Percentiles rank a stretch among this genome's conserved stretches.
Evolutionary conservation across 64 coral and sea anemone genomes (phyloP).

Genomic region (Stichodactyla mertensii): DNA sequence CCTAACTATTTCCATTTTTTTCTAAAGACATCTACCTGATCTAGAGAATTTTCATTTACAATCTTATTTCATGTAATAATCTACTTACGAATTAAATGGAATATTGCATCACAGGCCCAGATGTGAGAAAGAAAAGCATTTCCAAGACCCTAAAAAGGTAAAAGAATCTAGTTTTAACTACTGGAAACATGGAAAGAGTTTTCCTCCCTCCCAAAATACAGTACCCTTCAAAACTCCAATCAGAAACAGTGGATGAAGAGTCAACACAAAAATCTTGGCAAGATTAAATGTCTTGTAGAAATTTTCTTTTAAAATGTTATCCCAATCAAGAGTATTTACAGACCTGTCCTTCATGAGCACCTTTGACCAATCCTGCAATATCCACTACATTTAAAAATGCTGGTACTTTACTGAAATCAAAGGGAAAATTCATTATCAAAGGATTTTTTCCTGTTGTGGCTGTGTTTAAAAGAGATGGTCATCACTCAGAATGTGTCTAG

Average conservation of each 20-base stretch:
- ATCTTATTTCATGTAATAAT: background rate
- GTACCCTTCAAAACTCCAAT: no score
- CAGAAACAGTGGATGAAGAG: no score
- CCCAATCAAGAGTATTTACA: background rate
- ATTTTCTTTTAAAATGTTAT: no score
- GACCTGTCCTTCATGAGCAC: conserved; percentile 94
- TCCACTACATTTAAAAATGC: conserved; percentile 91
- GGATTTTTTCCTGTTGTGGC: background rate
- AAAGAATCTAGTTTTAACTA: background rate
- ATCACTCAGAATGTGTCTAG: no score
- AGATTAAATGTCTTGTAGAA: no score
- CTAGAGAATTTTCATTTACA: no score
- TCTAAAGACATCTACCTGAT: no score
- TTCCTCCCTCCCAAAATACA: no score
- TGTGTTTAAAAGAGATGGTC: no score
- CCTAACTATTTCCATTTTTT: no score
- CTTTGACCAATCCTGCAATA: conserved; percentile 97
- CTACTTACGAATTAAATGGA: conserved; percentile 97
- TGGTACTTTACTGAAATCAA: conserved; percentile 79
- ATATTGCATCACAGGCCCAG: conserved; percentile 94
- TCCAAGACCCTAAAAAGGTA: conserved; percentile 75
- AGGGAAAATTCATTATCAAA: conserved; percentile 14
- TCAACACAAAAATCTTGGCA: no score
- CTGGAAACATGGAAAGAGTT: background rate
- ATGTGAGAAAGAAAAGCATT: conserved; percentile 99